Conservation (phyloP, 2,888 invertebrate genomes). For the Diogma glabrata region DNA sequence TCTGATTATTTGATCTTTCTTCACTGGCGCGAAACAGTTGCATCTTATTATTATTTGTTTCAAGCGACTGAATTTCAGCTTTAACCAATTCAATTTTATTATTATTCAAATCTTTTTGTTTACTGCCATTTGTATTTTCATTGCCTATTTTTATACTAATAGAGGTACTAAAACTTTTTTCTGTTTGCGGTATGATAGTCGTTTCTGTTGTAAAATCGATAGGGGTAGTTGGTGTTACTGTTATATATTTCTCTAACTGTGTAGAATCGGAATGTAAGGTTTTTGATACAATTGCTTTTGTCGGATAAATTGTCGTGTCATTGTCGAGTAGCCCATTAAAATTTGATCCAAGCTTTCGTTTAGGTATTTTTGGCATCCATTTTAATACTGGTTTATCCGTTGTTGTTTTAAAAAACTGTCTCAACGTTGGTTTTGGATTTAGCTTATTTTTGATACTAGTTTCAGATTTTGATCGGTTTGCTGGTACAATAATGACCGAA, state of each 20-base stretch:
- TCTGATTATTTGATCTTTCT: constrained; percentile 26
- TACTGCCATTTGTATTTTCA: constrained; percentile 23
- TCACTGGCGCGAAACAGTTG: constrained; percentile 24
- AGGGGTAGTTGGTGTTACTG: constrained; percentile 17
- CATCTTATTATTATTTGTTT: constrained; percentile 16
- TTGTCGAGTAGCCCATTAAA: too few relatives aligned
- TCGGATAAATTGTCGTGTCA: too few relatives aligned
- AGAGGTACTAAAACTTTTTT: constrained; percentile 42
- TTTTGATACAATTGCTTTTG: not conserved
- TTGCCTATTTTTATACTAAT: constrained; percentile 42
- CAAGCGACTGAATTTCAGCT: constrained; percentile 17
- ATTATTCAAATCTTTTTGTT: constrained; percentile 31
- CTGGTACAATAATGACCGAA: not conserved
- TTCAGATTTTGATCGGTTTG: constrained; percentile 1
- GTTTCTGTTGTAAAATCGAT: constrained; percentile 14
- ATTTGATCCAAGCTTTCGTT: constrained; percentile 10
- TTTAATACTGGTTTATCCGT: constrained; percentile 29
- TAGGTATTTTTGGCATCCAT: constrained; percentile 29
- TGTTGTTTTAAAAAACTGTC: constrained; percentile 19
- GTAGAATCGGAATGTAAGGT: constrained; percentile 4
- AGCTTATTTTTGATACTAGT: constrained; percentile 16
- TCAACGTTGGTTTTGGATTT: constrained; percentile 6
- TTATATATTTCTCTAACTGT: constrained; percentile 17
- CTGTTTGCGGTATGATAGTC: constrained; percentile 30
- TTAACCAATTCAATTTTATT: constrained; percentile 17